Conservation (phyloP, 2,888 invertebrate species). For the Parnassius glacialis region DNA sequence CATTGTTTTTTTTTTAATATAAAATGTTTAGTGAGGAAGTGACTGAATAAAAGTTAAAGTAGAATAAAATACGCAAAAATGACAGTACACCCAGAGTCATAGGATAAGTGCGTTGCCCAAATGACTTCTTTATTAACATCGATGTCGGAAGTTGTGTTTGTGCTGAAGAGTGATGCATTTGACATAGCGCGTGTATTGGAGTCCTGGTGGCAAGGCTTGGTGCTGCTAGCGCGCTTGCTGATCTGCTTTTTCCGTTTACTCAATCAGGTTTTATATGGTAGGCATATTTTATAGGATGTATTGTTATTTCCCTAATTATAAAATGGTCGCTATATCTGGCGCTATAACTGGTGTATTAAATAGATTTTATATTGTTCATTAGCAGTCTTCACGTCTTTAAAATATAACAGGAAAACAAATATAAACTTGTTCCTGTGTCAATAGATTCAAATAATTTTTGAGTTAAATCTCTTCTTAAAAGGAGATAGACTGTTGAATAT, state of each 20-base stretch:
- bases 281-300: background rate
- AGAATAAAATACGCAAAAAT: background rate
- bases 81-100: constrained; percentile 1
- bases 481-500: too few relatives aligned
- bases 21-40: background rate
- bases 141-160: constrained; percentile 52
- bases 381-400: too few relatives aligned
- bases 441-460: too few relatives aligned
- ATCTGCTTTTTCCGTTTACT: constrained; percentile 61
- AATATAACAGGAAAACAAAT: too few relatives aligned
- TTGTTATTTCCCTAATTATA: too few relatives aligned
- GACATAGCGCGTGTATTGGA: constrained; percentile 73
- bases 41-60: background rate
- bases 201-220: constrained; percentile 75
- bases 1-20: background rate
- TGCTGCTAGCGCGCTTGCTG: constrained; percentile 73
- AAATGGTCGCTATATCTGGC: too few relatives aligned
- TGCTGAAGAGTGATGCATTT: constrained; percentile 66
- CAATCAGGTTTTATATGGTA: constrained; percentile 54
- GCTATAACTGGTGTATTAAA: too few relatives aligned
- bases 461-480: too few relatives aligned
- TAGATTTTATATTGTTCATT: too few relatives aligned
- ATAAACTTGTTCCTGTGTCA: too few relatives aligned
- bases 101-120: constrained; percentile 21
- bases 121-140: constrained; percentile 44